Conservation (phyloP, 2,888 invertebrate species). For the Hirtodrosophila confusa region DNA sequence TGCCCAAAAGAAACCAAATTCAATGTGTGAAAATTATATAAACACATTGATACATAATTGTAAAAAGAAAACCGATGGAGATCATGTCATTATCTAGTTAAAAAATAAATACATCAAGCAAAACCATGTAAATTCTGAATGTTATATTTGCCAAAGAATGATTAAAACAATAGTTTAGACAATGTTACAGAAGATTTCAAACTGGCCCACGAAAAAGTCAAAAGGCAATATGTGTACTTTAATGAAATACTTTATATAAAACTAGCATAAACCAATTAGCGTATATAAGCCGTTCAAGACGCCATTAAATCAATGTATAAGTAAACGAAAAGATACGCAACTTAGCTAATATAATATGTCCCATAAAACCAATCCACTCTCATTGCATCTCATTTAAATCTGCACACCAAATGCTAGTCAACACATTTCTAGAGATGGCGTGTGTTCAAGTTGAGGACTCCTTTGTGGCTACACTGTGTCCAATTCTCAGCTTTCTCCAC, state of each 20-base stretch:
- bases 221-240: slow-evolving; percentile 70
- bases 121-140: slow-evolving; percentile 23
- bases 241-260: slow-evolving; percentile 73
- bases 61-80: slow-evolving; percentile 15
- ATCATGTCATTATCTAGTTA: slow-evolving; percentile 6
- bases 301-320: slow-evolving; percentile 35
- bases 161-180: slow-evolving; percentile 15
- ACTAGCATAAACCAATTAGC: slow-evolving; percentile 49
- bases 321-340: slow-evolving; percentile 6
- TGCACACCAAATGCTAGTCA: slow-evolving; percentile 57
- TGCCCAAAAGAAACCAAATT: slow-evolving; percentile 31
- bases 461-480: slow-evolving; percentile 34
- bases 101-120: slow-evolving; percentile 7
- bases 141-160: slow-evolving; percentile 5
- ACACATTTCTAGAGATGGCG: neutral
- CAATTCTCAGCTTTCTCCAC: slow-evolving; percentile 7
- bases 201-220: slow-evolving; percentile 38
- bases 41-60: slow-evolving; percentile 34
- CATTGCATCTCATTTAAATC: slow-evolving; percentile 18
- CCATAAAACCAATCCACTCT: slow-evolving; percentile 2
- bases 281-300: slow-evolving; percentile 50
- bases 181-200: slow-evolving; percentile 16
- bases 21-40: slow-evolving; percentile 27
- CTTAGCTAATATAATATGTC: slow-evolving; percentile 15
- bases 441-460: slow-evolving; percentile 5